phyloP scores from a whole-genome alignment of 2,888 invertebrate genomes.

The Drosophila ochracea region DNA sequence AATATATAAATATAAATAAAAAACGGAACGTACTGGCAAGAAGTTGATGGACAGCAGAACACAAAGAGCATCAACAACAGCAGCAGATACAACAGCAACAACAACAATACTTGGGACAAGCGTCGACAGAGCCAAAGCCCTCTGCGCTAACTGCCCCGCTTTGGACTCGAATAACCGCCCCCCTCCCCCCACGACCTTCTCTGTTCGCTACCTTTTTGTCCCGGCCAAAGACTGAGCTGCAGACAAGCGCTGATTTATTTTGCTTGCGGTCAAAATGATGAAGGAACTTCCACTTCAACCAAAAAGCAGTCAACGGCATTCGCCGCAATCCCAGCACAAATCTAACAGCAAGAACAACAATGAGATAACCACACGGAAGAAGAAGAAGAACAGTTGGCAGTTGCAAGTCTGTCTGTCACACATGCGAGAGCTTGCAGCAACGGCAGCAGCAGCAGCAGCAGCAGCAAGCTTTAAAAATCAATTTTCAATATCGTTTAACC shows the following conservation, averaged over 20 bases:
- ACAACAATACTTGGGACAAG: slow-evolving; percentile 41
- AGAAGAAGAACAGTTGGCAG: slow-evolving; percentile 9
- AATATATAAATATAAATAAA: slow-evolving; percentile 38
- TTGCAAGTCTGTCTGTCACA: slow-evolving; percentile 13
- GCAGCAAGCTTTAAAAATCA: slow-evolving; percentile 54
- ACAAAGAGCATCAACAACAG: slow-evolving; percentile 28
- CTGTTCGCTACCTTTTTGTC: slow-evolving; percentile 12
- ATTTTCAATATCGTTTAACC: slow-evolving; percentile 68
- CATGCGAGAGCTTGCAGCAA: slow-evolving; percentile 6
- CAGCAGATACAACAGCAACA: not conserved
- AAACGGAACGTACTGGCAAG: slow-evolving; percentile 47
- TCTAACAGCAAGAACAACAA: slow-evolving; percentile 48
- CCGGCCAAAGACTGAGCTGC: slow-evolving; percentile 35
- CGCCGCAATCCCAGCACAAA: slow-evolving; percentile 56
- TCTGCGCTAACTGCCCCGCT: not conserved
- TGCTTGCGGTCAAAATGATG: slow-evolving; percentile 77
- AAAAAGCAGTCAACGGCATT: slow-evolving; percentile 19
- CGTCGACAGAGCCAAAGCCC: slow-evolving; percentile 54
- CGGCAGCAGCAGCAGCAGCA: not conserved
- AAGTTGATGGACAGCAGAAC: slow-evolving; percentile 67
- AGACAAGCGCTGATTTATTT: slow-evolving; percentile 80
- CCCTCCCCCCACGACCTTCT: not conserved
- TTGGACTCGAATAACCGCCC: not conserved
- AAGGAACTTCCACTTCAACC: slow-evolving; percentile 64
- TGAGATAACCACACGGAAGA: slow-evolving; percentile 5